Base-by-base conservation (phyloP, 2,113 vertebrate genomes). In the Antigone vipio region DNA sequence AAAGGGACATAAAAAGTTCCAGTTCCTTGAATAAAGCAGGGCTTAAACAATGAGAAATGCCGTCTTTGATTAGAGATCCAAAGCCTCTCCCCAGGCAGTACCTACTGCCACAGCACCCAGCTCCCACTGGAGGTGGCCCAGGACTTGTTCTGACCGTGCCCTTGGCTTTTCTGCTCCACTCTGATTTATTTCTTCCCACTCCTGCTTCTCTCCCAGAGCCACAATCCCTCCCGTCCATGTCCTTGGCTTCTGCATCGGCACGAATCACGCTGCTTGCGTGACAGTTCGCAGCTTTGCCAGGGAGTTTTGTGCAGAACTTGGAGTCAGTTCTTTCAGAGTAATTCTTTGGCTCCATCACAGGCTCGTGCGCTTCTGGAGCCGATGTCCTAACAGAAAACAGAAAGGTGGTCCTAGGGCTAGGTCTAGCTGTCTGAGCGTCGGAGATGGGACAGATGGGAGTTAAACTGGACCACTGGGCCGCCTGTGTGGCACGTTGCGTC, bases 181-280 rank as follows among this genome's bases (percentile, higher is more conserved):
- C 12, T 2, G 2, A 1, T 11, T 30, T 27, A 62, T 35, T 47
- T 6, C 14, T 23, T 13, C 47, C 42, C 53, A 21, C 9, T 23
- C 19, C 35, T 11, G 16, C 29, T 55, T 21, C 38, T 69, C 49
- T 55, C 56, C 17, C 56, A 22, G 3, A 56, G 62, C 20, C 71
- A 29, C 59, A 32, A 8, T 49, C 45, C 55, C n/a, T 63, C 76
- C 76, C 42, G 3, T 5, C 2, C 0, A 5, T 0, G 8, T 14
- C 73, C 67, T 58, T 42, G 5, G 17, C 47, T 53, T 30, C 62
- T 20, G 62, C 45, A 52, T 30, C 64, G 50, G n/a, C n/a, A n/a
- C 26, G 63, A 63, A 29, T 6, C 40, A n/a, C 15, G 56, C 42
- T 40, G 20, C 38, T 38, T 5, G 4, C 29, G 2, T 0, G 6